Base-by-base conservation (phyloP, 2,888 invertebrate genomes). In the Morpho helenor region DNA sequence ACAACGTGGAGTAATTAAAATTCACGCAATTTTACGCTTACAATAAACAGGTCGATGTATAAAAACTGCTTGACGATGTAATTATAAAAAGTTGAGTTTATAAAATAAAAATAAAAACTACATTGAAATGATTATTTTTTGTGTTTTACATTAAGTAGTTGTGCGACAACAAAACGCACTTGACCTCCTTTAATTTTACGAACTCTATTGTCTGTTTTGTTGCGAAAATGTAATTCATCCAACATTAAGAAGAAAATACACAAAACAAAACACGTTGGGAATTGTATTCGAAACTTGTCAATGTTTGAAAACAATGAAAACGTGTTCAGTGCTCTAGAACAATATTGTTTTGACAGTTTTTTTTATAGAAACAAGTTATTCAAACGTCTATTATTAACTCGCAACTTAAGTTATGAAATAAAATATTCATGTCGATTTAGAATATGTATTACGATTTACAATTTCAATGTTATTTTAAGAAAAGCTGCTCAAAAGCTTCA, bases 1-100 rank as follows among this genome's bases (percentile, higher is more conserved):
- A 66, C 70, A 75, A 71, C 66, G 66, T 68, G 58, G 62, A 69
- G 65, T 63, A 67, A 67, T 71, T 69, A 67, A 69, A 69, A 70
- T 67, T 72, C 69, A 68, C 68, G 65, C 65, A 73, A 72, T 71
- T 72, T 73, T 69, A 71, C 70, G 69, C 71, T 66, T 68, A 71
- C 71, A 64, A 64, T 64, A 71, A 71, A 69, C 69, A 65, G 64
- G 60, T 67, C 52, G 48, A 63, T 63, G 61, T 59, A 58, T 59
- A 40, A 56, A 53, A 59, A 41, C 52, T 51, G 42, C 44, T 47
- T 7, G 31, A 56, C 65, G 60, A 57, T 55, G 47, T 63, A 62
- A 54, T 16, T 50, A 44, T 45, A 31, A 52, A 52, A 44, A 45
- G 43, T 52, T 49, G 22, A 42, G 31, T 45, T 45, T 45, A 45